Base-by-base conservation (phyloP, 2,888 invertebrate genomes). In the Lasioglossum figueresi region DNA sequence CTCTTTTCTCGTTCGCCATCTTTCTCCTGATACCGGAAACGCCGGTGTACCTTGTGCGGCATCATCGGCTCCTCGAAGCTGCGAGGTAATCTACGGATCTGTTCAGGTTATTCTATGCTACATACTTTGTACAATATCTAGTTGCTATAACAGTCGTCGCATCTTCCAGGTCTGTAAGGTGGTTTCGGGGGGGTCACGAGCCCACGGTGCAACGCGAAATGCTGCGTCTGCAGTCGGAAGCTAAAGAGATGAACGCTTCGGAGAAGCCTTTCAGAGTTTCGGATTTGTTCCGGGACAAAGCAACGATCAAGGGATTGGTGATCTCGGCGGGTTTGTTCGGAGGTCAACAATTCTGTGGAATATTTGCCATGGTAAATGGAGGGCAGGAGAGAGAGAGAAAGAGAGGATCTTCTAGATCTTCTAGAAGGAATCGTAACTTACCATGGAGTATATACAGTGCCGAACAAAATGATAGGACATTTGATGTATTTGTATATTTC, bases 1-100 rank as follows among this genome's bases (percentile, higher is more conserved):
- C 96, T 0, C 74, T 95, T 2, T 31, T 96, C 0, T 95, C 95
- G 70, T 83, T 96, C 8, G 85, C 94, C 3, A 82, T 94, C 0
- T 95, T 96, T 85, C 88, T 94, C n/a, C 95, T 94, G 76, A 86
- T 96, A 85, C 96, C 96, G 4, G 96, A 97, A 91, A 96, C 96
- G 1, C 97, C 97, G 0, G 93, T 95, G 40, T 95, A 94, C 74
- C 91, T 95, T n/a, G 87, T 95, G 43, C 92, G 93, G 14, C 88
- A 91, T 56, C 94, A 95, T 78, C 93, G 93, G 45, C 89, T 92
- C 83, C 91, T 92, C 12, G 96, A 96, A 27, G 94, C 94, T 0
- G 88, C 89, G 14, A 94, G 90, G 94, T 94, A 84, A 89, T 95
- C 31, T 10, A n/a, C 23, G 19, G 8, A 31, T 8, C 16, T 3